Base-by-base conservation (phyloP, 92 coral and sea anemone genomes). In the Pocillopora grandis region DNA sequence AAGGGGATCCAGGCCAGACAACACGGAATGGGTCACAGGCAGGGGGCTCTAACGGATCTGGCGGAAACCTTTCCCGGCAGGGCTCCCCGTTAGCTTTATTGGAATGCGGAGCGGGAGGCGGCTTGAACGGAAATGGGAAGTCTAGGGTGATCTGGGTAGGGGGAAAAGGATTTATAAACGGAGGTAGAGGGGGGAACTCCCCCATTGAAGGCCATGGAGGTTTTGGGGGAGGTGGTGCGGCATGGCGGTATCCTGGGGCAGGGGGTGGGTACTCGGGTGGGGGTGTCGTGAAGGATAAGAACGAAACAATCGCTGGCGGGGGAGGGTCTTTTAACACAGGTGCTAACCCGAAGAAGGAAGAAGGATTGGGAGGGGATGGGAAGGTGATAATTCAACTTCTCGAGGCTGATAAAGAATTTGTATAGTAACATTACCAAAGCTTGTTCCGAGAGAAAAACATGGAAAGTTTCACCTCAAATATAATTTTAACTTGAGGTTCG, bases 191-290 rank as follows among this genome's bases (percentile, higher is more conserved):
- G 3, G 97, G 97, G 4, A 17, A 76, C 5, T 27, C 57, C 66
- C 11, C 0, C 1, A 15, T 65, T 1, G 56, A 62, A 66, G 62
- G 81, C 3, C 12, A 64, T 66, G 97, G 97, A 19, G 95, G 95
- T 11, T 91, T 91, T 12, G 97, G 97, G 14, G 97, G 97, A 15
- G 95, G 97, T 10, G 97, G 95, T 18, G 93, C 95, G 15, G 89
- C 87, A 16, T 62, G 76, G 1, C 55, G 83, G 10, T 35, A 84
- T 61, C 95, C 97, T 4, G 97, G 97, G 85, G 97, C 93, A 76
- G 97, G 97, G 62, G 97, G 95, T 71, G 97, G 97, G 70, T 93
- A 89, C 75, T 91, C 95, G 9, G 97, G 97, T 14, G 97, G 95
- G 66, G 97, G 97, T 11, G 88, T 90, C 2, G 76, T 84, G 42